phyloP scores from a whole-genome alignment of 2,113 vertebrate genomes.

The Marmota flaviventris region DNA sequence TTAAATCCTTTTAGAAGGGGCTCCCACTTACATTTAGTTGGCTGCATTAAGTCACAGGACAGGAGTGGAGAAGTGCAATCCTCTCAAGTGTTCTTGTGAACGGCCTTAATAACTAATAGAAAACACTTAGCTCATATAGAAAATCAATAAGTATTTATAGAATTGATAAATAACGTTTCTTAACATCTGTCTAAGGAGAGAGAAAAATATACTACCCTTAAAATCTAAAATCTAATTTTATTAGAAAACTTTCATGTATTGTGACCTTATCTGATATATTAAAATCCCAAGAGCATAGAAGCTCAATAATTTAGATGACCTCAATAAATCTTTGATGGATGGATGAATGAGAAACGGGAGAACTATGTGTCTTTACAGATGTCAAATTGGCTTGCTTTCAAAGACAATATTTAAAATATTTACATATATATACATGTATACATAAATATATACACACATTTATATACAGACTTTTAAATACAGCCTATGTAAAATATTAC shows the following conservation, averaged over 20 bases:
- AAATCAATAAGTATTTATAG: not conserved
- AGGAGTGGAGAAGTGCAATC: not conserved
- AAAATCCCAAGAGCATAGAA: not conserved
- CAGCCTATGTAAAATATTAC: not conserved
- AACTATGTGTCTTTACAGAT: not conserved
- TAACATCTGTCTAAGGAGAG: not conserved
- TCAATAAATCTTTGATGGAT: not conserved
- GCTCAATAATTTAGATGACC: not conserved
- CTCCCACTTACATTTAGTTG: not conserved
- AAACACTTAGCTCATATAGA: not conserved
- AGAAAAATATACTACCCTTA: not conserved
- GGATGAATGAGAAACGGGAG: not conserved
- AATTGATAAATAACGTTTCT: constrained; percentile 13
- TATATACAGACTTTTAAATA: not conserved
- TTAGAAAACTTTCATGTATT: not conserved
- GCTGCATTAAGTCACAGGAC: not conserved
- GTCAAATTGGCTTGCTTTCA: not conserved
- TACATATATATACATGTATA: not conserved
- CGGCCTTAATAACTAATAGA: not conserved
- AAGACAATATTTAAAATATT: constrained; percentile 20
- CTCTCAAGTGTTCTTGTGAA: not conserved
- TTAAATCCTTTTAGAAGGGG: constrained; percentile 1
- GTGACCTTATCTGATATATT: not conserved
- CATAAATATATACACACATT: not conserved
- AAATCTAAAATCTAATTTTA: constrained; percentile 28